Conservation (phyloP, 2,888 invertebrate genomes). For the Orthonychiurus folsomi region DNA sequence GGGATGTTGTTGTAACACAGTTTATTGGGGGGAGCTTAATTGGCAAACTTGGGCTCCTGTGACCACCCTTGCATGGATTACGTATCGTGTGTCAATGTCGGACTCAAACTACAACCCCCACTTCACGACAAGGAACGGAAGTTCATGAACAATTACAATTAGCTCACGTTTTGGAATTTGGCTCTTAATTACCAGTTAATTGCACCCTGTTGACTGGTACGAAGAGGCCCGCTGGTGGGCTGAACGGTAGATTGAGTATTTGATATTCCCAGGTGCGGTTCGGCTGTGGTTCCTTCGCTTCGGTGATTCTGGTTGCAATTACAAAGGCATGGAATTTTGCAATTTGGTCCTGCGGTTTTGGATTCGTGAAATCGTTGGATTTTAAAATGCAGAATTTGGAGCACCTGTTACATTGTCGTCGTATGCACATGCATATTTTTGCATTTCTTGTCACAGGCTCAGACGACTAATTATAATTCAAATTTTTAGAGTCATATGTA, state of each 20-base stretch:
- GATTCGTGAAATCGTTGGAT: too few relatives aligned
- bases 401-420: too few relatives aligned
- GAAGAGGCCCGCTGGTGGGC: too few relatives aligned
- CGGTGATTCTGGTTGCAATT: not conserved
- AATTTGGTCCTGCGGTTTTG: too few relatives aligned
- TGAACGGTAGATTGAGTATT: not conserved
- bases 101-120: not conserved
- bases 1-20: too few relatives aligned
- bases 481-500: too few relatives aligned
- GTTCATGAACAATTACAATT: not conserved
- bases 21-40: too few relatives aligned
- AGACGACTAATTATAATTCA: not conserved
- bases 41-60: too few relatives aligned
- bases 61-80: too few relatives aligned
- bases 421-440: not conserved
- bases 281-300: not conserved
- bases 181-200: not conserved
- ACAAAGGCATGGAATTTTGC: too few relatives aligned
- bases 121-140: not conserved
- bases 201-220: not conserved
- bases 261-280: not conserved
- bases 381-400: too few relatives aligned
- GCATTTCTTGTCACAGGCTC: not conserved
- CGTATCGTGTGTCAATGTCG: not conserved
- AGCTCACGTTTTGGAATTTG: constrained; percentile 1